Conservation (phyloP, 1,140 invertebrate genomes). For the Papilio aristodemus region DNA sequence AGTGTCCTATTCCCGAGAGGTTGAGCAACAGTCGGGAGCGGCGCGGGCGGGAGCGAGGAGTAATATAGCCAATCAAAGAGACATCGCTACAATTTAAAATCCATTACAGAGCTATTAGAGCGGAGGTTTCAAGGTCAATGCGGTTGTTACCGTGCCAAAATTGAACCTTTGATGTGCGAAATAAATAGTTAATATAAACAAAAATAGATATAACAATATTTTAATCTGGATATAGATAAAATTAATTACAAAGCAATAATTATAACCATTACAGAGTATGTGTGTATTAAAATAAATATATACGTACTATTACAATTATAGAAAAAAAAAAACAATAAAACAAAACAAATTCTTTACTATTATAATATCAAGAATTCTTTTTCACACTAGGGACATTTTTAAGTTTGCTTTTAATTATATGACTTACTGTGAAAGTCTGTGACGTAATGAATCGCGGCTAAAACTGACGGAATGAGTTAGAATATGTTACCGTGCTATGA, state of each 20-base stretch:
- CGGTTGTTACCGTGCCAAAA: conserved; percentile 9
- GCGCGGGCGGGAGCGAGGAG: conserved; percentile 29
- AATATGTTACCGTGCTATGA: neutral
- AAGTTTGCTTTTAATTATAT: neutral
- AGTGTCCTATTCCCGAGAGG: conserved; percentile 43
- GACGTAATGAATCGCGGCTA: neutral
- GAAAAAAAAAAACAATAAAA: neutral
- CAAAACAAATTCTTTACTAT: neutral
- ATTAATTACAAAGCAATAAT: too few relatives aligned
- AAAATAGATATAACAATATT: neutral
- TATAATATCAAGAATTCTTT: neutral
- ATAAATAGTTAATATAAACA: neutral
- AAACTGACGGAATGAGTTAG: neutral
- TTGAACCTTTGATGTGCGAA: conserved; percentile 16
- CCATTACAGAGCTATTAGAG: conserved; percentile 63
- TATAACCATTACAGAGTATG: too few relatives aligned
- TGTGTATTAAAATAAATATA: too few relatives aligned
- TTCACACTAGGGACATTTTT: neutral
- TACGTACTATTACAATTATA: too few relatives aligned
- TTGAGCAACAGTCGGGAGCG: conserved; percentile 37
- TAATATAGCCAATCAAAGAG: conserved; percentile 54
- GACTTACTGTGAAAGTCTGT: neutral
- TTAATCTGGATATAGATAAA: neutral
- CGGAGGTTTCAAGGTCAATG: conserved; percentile 51
- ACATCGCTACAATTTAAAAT: conserved; percentile 64